Conservation (phyloP, 2,888 invertebrate genomes). For the Melitaea athalia region DNA sequence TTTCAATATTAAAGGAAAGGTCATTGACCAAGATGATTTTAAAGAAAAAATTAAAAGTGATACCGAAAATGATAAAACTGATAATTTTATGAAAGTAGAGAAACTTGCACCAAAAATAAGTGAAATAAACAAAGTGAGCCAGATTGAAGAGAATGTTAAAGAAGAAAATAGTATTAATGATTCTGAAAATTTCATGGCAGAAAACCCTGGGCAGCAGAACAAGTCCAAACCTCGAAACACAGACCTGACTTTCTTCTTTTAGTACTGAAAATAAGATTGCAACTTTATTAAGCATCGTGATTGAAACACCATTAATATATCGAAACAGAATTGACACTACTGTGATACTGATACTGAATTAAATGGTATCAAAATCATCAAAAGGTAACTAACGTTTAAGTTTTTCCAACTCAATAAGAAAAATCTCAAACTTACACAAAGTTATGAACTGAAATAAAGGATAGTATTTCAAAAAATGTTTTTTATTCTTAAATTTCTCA, state of each 20-base stretch:
- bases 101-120: slow-evolving; percentile 47
- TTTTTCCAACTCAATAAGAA: too few relatives aligned
- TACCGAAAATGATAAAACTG: slow-evolving; percentile 45
- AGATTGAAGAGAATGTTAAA: slow-evolving; percentile 9
- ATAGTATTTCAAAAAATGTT: too few relatives aligned
- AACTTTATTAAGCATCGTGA: neutral
- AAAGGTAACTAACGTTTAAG: too few relatives aligned
- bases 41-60: slow-evolving; percentile 49
- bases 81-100: slow-evolving; percentile 43
- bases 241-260: slow-evolving; percentile 23
- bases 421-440: too few relatives aligned
- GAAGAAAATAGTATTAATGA: slow-evolving; percentile 12
- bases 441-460: too few relatives aligned
- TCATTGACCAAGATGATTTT: slow-evolving; percentile 43
- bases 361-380: too few relatives aligned
- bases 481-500: too few relatives aligned
- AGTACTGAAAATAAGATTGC: neutral
- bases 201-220: slow-evolving; percentile 18
- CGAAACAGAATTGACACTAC: neutral
- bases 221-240: slow-evolving; percentile 13
- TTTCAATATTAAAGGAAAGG: slow-evolving; percentile 42
- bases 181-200: slow-evolving; percentile 6
- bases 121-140: slow-evolving; percentile 31
- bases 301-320: neutral
- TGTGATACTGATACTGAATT: too few relatives aligned